Base-by-base conservation (phyloP, 2,888 invertebrate genomes). In the Sphinx pinastri region DNA sequence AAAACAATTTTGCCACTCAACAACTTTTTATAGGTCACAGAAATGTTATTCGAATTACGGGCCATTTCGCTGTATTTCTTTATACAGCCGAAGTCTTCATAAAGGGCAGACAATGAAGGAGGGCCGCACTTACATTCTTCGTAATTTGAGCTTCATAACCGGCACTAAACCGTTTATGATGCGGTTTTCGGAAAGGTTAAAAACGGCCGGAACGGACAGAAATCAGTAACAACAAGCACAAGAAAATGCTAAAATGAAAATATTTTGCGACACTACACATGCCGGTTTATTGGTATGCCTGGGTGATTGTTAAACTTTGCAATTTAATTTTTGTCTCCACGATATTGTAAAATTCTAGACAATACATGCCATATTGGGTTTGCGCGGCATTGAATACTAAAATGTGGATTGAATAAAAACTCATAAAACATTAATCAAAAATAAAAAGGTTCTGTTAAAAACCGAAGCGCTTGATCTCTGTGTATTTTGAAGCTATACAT, bases 91-190 rank as follows among this genome's bases (percentile, higher is more conserved):
- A 84, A 87, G 86, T 88, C 88, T 87, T 90, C 88, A 87, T 87
- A 91, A 91, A 91, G 89, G 88, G 84, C 89, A 89, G 84, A 89
- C 87, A 90, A 90, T 90, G 88, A 87, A 86, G 87, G 87, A 85
- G 81, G 87, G 84, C 84, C 85, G 83, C 81, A 84, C 84, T 88
- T 86, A 87, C 88, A 88, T 89, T 88, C 87, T 89, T 89, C 86
- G 89, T 91, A 90, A 92, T 92, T 92, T 87, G 86, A 88, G 86
- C 88, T 84, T 85, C 89, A 90, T 90, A 90, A 91, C 88, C 82
- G 88, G 83, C 86, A 89, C 89, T 91, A 90, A 91, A 90, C 89
- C 88, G 88, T 92, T 92, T 91, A 92, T 90, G 92, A 91, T 90
- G 89, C 85, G 86, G 85, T 87, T 89, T 86, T 86, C 86, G 88